Percentiles rank a stretch among this genome's conserved stretches.
phyloP scores from a whole-genome alignment of 2,797 vertebrate species.

The Tarsius wallacei region DNA sequence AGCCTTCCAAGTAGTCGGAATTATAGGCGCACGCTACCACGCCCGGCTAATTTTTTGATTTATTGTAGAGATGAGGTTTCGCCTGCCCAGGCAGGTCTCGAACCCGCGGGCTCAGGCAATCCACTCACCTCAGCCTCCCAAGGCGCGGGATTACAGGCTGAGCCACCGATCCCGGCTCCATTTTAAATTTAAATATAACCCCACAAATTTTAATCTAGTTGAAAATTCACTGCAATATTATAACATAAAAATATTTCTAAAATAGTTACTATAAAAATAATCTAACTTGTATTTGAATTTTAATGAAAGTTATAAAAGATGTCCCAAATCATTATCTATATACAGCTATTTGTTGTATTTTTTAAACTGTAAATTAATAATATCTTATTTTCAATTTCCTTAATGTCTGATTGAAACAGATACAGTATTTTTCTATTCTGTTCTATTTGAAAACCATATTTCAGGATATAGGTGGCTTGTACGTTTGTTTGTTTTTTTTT shows the following conservation, averaged over 20 bases:
- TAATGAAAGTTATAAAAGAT: not conserved
- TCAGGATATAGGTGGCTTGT: not conserved
- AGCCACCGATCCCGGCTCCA: too few species aligned
- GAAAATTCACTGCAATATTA: not conserved
- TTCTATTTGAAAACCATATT: not conserved
- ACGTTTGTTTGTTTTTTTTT: too few species aligned
- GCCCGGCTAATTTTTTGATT: too few species aligned
- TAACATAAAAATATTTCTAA: not conserved
- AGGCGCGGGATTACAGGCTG: too few species aligned
- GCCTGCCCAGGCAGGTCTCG: too few species aligned
- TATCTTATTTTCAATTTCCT: not conserved
- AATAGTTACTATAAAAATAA: not conserved
- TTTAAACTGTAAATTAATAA: not conserved
- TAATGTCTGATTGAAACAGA: constrained; percentile 5
- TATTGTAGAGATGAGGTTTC: too few species aligned
- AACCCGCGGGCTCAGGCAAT: too few species aligned
- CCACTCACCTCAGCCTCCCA: too few species aligned
- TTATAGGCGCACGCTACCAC: too few species aligned
- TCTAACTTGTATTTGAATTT: not conserved
- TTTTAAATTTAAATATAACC: not conserved
- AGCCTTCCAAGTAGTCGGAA: too few species aligned
- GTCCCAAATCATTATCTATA: not conserved
- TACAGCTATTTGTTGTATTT: not conserved
- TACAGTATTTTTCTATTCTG: not conserved
- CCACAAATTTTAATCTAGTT: not conserved